phyloP scores from a whole-genome alignment of 2,888 invertebrate species.

The Alentia gelatinosa region DNA sequence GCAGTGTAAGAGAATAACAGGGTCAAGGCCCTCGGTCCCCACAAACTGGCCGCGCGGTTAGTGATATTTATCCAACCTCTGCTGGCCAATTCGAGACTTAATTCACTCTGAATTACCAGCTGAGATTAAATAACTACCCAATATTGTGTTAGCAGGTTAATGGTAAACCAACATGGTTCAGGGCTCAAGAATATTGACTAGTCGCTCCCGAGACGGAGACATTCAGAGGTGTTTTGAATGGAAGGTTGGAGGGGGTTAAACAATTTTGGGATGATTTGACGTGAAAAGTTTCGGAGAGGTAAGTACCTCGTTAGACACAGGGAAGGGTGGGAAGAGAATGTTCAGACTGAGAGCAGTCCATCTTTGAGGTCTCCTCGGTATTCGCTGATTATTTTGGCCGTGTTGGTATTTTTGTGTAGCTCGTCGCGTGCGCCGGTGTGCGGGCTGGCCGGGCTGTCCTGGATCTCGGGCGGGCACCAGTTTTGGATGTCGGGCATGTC shows the following conservation, averaged over 20 bases:
- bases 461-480: constrained; percentile 27
- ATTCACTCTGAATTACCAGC: constrained; percentile 69
- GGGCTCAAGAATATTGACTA: constrained; percentile 21
- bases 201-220: background rate
- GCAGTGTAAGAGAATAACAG: background rate
- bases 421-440: background rate
- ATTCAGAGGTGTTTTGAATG: constrained; percentile 8
- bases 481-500: background rate
- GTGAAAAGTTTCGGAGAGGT: background rate
- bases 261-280: constrained; percentile 22
- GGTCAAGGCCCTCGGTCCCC: background rate
- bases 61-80: constrained; percentile 63
- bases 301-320: no score
- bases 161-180: constrained; percentile 7
- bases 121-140: constrained; percentile 68
- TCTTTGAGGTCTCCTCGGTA: background rate
- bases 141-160: constrained; percentile 45
- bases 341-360: background rate
- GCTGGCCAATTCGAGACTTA: constrained; percentile 63
- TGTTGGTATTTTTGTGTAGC: no score
- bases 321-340: background rate
- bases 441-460: background rate
- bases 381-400: background rate
- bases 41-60: constrained; percentile 50
- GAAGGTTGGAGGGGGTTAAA: background rate